These are phyloP conservation scores for Coranthus polyacanthus DNA, from an alignment of 2,797 vertebrate genomes.

Conservation along the genomic window DNA sequence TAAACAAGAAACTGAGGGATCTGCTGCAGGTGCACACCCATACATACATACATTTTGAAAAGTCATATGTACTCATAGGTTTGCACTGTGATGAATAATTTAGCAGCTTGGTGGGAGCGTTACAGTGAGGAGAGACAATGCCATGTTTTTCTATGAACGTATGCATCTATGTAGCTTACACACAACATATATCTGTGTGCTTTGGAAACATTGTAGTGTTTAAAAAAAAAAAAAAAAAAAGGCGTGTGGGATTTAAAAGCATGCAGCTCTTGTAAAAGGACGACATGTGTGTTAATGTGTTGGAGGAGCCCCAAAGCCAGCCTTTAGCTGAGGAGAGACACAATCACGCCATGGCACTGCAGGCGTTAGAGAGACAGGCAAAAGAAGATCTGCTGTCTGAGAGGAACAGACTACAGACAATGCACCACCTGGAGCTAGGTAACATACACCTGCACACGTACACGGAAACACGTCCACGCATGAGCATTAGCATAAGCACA, in stretches of 20 bases:
- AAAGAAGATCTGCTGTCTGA: conserved; percentile 89
- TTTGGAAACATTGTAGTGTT: neutral
- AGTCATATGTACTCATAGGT: conserved; percentile 22
- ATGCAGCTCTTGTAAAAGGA: conserved; percentile 18
- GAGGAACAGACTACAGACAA: conserved; percentile 87
- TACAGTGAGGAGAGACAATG: conserved; percentile 25
- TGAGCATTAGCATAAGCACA: conserved; percentile 19
- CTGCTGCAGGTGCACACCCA: conserved; percentile 83
- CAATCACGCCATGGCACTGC: conserved; percentile 85
- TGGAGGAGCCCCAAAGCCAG: conserved; percentile 84
- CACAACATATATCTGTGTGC: neutral
- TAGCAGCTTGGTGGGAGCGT: conserved; percentile 51
- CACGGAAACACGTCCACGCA: conserved; percentile 1
- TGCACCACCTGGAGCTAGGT: conserved; percentile 88
- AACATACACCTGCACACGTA: conserved; percentile 42
- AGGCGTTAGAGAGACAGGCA: conserved; percentile 87
- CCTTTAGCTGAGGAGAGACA: conserved; percentile 85
- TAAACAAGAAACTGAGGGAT: conserved; percentile 86
- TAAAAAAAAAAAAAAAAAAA: neutral
- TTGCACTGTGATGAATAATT: conserved; percentile 75
- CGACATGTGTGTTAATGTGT: conserved; percentile 49
- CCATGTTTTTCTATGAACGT: conserved; percentile 18
- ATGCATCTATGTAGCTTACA: no score
- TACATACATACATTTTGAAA: conserved; percentile 8
- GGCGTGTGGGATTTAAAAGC: conserved; percentile 16